Base-by-base conservation (phyloP, 2,113 vertebrate genomes). In the Caloenas nicobarica region DNA sequence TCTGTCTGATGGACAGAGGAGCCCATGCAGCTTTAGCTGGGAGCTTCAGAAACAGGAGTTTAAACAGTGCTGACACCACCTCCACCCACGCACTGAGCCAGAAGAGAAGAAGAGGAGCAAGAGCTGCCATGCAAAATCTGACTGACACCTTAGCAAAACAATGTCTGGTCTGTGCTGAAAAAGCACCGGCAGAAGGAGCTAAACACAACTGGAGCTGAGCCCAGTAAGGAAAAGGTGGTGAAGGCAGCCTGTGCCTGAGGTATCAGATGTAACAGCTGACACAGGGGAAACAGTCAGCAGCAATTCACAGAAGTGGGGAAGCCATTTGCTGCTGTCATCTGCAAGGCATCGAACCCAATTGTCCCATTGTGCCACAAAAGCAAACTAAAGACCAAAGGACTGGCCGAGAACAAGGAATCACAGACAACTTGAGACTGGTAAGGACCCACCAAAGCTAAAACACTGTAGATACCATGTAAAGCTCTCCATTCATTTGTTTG, bases 11-110 rank as follows among this genome's bases (percentile, higher is more conserved):
- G 4, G 38, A 26, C 28, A 42, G 19, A 56, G 14, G 13, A 44
- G 42, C 51, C 56, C 10, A 0, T 0, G 0, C 29, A 42, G 46
- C 56, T 70, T 34, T 33, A 31, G 28, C 71, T 28, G 26, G 25
- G 29, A 81, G 26, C 48, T 83, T 50, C 42, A 26, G 16, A 38
- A 69, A 46, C 10, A 22, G 17, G 3, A 31, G 24, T 57, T 50
- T 17, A 25, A 68, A 7, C 8, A n/a, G 34, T 11, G n/a, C 36
- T 65, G 28, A 51, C 66, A 61, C 25, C 31, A 31, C 28, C 36
- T 65, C 15, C 6, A n/a, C 31, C 57, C 28, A 5, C 10, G 51
- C 40, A 9, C 16, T 7, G 23, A 87, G 40, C 4, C 51, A 72
- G 46, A 64, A 38, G 22, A 24, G 25, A 19, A n/a, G 11, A 29